phyloP scores from a whole-genome alignment of 92 coral and sea anemone genomes.

The Paramuricea clavata region DNA sequence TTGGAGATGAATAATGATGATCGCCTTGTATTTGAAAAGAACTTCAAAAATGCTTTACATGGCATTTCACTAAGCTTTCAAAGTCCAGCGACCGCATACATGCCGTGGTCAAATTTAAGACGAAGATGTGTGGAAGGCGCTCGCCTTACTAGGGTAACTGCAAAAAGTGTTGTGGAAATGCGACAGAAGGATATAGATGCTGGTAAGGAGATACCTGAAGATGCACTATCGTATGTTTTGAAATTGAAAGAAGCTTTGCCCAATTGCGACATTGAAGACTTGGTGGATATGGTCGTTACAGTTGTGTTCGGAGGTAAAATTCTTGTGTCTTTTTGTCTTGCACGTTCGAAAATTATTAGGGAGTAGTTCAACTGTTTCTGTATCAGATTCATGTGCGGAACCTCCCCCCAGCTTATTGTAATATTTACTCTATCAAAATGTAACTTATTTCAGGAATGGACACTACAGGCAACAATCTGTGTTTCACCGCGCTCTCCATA shows the following conservation, averaged over 20 bases:
- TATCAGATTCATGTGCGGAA: too few species aligned
- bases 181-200: constrained; percentile 68
- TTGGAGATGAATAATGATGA: constrained; percentile 78
- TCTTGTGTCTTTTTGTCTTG: too few species aligned
- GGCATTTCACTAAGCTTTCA: constrained; percentile 87
- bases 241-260: constrained; percentile 70
- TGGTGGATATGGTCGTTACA: constrained; percentile 81
- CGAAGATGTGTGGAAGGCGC: constrained; percentile 79
- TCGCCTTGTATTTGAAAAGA: constrained; percentile 73
- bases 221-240: constrained; percentile 77
- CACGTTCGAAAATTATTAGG: too few species aligned
- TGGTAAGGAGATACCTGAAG: constrained; percentile 67
- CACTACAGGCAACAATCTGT: constrained; percentile 81
- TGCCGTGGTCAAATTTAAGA: constrained; percentile 47
- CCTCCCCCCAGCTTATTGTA: too few species aligned
- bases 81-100: constrained; percentile 64
- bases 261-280: constrained; percentile 75
- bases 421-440: too few species aligned
- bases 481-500: constrained; percentile 79
- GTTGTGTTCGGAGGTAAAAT: constrained; percentile 90
- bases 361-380: too few species aligned
- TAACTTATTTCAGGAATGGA: constrained; percentile 74
- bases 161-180: constrained; percentile 74
- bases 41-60: constrained; percentile 74
- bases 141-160: constrained; percentile 71